Conservation (phyloP, 1,140 invertebrate species). For the Sycophila sp. region DNA sequence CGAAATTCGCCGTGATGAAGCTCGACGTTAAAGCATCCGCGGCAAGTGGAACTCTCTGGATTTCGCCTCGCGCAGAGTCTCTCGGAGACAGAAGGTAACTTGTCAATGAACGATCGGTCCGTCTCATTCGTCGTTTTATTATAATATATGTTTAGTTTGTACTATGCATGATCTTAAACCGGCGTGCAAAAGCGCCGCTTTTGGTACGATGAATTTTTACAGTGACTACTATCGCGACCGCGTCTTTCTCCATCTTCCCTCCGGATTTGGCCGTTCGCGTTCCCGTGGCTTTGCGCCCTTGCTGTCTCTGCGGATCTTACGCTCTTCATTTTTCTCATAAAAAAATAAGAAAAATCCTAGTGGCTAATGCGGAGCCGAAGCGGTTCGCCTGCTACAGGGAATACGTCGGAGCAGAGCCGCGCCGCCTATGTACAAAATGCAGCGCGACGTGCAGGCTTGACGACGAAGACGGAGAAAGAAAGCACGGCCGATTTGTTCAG, state of each 20-base stretch:
- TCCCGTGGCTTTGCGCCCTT: too few relatives aligned
- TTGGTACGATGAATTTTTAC: slow-evolving; percentile 56
- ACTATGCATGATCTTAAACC: slow-evolving; percentile 67
- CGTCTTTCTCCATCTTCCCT: slow-evolving; percentile 28
- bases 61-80: not conserved
- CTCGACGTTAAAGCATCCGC: not conserved
- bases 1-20: slow-evolving; percentile 2
- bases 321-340: too few relatives aligned
- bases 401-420: too few relatives aligned
- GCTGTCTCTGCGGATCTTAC: too few relatives aligned
- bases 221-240: slow-evolving; percentile 43
- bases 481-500: too few relatives aligned
- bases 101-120: slow-evolving; percentile 36
- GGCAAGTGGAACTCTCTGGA: slow-evolving; percentile 8
- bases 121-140: slow-evolving; percentile 40
- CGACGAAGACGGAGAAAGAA: too few relatives aligned
- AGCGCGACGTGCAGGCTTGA: too few relatives aligned
- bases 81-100: slow-evolving; percentile 40
- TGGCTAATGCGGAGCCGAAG: too few relatives aligned
- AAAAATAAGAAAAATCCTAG: too few relatives aligned
- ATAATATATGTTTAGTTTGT: slow-evolving; percentile 66
- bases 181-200: slow-evolving; percentile 52
- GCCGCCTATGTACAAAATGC: too few relatives aligned
- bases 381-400: too few relatives aligned
- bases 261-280: too few relatives aligned